Evolutionary conservation across 2,113 vertebrate species (phyloP).

Genomic region (Stigmatopora argus): DNA sequence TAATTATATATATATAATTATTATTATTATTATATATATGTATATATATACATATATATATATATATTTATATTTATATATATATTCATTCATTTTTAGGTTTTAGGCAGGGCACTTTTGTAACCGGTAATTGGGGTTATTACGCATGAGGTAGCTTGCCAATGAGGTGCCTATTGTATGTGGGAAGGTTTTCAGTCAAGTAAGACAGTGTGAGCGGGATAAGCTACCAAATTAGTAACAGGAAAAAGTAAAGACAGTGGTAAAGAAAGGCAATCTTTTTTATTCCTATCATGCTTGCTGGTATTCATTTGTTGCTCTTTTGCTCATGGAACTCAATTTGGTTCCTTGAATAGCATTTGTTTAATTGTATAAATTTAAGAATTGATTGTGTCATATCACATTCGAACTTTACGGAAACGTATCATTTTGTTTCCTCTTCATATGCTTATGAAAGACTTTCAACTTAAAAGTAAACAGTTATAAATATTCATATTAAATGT

Average conservation of each 20-base stretch:
- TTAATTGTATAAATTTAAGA: background rate
- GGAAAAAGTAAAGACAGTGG: conserved; percentile 14
- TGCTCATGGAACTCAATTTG: background rate
- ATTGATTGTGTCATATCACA: too few relatives aligned
- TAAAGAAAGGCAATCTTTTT: background rate
- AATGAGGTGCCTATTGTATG: conserved; percentile 52
- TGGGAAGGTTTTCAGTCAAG: conserved; percentile 52
- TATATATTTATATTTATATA: too few relatives aligned
- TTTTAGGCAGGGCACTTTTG: background rate
- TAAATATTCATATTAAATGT: too few relatives aligned
- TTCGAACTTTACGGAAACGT: too few relatives aligned
- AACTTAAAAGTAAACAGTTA: too few relatives aligned
- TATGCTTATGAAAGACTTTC: too few relatives aligned
- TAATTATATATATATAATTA: too few relatives aligned
- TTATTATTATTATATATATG: too few relatives aligned
- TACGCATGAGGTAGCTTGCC: background rate
- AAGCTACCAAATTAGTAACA: conserved; percentile 1
- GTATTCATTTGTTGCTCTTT: background rate
- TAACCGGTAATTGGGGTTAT: background rate
- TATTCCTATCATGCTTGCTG: background rate
- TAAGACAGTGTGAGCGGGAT: conserved; percentile 22
- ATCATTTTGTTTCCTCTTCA: too few relatives aligned
- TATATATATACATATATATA: too few relatives aligned
- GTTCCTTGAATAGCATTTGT: background rate
- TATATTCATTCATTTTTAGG: too few relatives aligned